A percentile compares a stretch with the other conserved stretches of the same genome.
These are phyloP conservation scores for Limnodromus scolopaceus DNA, from an alignment of 2,797 vertebrate species.

Conservation along the genomic window DNA sequence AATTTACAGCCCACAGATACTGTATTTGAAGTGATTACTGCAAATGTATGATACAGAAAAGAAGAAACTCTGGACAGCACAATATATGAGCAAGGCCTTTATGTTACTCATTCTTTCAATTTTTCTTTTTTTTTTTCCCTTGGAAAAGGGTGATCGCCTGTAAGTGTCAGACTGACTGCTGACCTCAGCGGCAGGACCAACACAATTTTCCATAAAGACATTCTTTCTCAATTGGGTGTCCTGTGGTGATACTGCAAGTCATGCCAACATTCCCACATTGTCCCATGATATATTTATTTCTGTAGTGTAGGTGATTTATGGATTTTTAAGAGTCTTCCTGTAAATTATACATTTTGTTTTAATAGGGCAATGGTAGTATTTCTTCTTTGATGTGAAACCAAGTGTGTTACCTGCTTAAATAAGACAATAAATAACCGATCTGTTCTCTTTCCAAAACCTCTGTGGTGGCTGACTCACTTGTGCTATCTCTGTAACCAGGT, in stretches of 20 bases:
- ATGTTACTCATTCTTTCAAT: neutral
- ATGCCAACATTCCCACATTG: neutral
- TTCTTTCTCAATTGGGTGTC: neutral
- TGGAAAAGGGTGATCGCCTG: neutral
- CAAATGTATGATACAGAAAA: neutral
- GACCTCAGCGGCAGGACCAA: accelerated
- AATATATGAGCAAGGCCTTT: neutral
- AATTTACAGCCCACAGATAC: neutral
- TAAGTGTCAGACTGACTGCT: neutral
- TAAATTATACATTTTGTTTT: neutral
- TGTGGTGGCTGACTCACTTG: neutral
- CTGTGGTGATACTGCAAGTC: neutral
- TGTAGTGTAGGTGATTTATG: neutral
- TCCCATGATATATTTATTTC: neutral
- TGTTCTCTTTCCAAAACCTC: neutral
- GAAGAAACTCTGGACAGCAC: neutral
- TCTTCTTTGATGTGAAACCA: neutral
- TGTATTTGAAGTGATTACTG: neutral
- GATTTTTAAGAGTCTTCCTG: neutral
- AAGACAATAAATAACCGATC: neutral
- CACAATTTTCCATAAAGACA: neutral
- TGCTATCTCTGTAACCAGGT: neutral
- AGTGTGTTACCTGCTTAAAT: neutral
- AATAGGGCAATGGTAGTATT: neutral
- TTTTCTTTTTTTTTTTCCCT: neutral